Evolutionary conservation across 2,888 invertebrate species (phyloP).

Genomic region (Hydrotaea diabolus): DNA sequence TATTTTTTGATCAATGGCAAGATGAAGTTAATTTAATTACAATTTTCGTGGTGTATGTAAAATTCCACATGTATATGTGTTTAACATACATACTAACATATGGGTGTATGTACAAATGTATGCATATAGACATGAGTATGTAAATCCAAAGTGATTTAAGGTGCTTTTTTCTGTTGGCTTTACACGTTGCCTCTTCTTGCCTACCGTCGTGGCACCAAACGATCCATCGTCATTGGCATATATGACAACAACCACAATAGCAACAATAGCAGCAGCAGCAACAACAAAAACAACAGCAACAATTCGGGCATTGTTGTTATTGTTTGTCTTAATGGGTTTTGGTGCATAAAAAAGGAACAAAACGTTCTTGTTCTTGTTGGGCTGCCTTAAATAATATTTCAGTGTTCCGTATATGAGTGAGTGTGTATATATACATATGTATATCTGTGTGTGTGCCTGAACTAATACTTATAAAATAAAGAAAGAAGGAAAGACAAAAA

Average conservation of each 20-base stretch:
- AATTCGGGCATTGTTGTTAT: slow-evolving; percentile 7
- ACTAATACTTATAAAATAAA: not conserved
- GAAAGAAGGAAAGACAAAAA: not conserved
- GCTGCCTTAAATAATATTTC: not conserved
- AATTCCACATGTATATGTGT: not conserved
- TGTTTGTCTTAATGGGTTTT: slow-evolving; percentile 26
- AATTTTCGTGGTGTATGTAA: not conserved
- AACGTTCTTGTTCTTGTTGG: slow-evolving; percentile 3
- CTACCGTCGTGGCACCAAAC: no score
- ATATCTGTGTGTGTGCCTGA: not conserved
- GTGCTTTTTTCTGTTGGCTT: slow-evolving; percentile 14
- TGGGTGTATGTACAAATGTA: not conserved
- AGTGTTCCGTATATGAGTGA: not conserved
- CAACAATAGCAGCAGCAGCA: not conserved
- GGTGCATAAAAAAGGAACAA: slow-evolving; percentile 10
- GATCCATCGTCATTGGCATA: not conserved
- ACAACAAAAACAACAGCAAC: not conserved
- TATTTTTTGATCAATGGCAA: not conserved
- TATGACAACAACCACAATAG: not conserved
- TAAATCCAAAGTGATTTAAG: slow-evolving; percentile 9
- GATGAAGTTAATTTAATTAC: slow-evolving; percentile 6
- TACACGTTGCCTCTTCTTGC: slow-evolving; percentile 8
- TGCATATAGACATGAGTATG: not conserved
- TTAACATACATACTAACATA: not conserved
- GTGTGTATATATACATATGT: not conserved